Base-by-base conservation (phyloP, 2,797 vertebrate genomes). In the Delichon dasypus region DNA sequence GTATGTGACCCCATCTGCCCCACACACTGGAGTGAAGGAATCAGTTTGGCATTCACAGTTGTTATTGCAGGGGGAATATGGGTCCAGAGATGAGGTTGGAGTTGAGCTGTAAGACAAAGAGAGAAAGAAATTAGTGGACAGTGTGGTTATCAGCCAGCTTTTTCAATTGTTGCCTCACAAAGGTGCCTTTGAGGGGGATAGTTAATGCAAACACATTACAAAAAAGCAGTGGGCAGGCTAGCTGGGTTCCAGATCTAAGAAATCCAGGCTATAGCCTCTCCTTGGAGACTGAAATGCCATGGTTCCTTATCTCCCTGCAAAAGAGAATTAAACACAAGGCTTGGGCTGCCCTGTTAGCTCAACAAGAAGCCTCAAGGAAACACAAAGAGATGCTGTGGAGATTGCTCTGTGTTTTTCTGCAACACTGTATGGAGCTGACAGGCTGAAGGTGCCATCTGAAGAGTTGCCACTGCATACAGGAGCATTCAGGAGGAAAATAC, bases 11-110 rank as follows among this genome's bases (percentile, higher is more conserved):
- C 98, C 98, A 0, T 99, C 98, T 80, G 99, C 98, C 95, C 99
- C 99, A 22, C 99, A 99, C 87, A 99, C 99, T 1, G 99, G 99
- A 92, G 99, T 99, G 97, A 99, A 99, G 89, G 99, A 99, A 71
- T 99, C 99, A 2, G 98, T 99, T 97, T 98, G 98, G 98, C 99
- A 99, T 98, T 98, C 98, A 97, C 99, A 99, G 95, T 98, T 97
- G 96, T 97, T 98, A 97, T 99, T 98, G 98, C 99, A 99, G 73
- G 98, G 97, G 34, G 98, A 98, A 70, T 98, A 98, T 10, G 98
- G 99, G 93, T 98, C 98, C 97, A 98, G 79, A 97, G 97, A 89
- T 21, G 40, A 98, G 97, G 98, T 98, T 97, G 97, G 90, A 64
- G 80, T 95, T 92, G 98, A 98, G 93, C 98, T 98, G 95, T n/a